phyloP scores from a whole-genome alignment of 2,888 invertebrate species.

The Drosophila antonietae region DNA sequence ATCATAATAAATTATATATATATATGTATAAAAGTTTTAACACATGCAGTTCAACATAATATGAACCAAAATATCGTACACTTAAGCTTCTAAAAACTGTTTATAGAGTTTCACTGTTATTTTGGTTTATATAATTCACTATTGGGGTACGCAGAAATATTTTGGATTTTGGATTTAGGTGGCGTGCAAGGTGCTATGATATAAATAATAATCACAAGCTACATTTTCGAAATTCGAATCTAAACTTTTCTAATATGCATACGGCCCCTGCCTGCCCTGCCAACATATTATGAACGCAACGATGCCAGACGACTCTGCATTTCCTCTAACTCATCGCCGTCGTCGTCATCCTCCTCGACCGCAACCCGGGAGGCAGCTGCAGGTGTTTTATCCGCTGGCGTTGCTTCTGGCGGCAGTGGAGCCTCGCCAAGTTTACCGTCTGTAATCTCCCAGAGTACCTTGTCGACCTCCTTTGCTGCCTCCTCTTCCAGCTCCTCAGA shows the following conservation, averaged over 20 bases:
- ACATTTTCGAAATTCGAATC: slow-evolving; percentile 32
- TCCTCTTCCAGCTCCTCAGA: slow-evolving; percentile 98
- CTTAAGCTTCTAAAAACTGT: slow-evolving; percentile 34
- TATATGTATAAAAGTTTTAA: slow-evolving; percentile 38
- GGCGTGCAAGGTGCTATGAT: slow-evolving; percentile 29
- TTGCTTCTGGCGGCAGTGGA: slow-evolving; percentile 91
- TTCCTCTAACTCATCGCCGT: slow-evolving; percentile 93
- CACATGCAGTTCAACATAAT: slow-evolving; percentile 46
- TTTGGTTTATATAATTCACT: slow-evolving; percentile 47
- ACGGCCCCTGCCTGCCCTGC: neutral
- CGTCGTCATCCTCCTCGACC: slow-evolving; percentile 86
- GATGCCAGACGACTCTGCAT: slow-evolving; percentile 96
- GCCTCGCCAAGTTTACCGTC: slow-evolving; percentile 96
- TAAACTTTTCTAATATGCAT: slow-evolving; percentile 22
- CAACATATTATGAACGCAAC: slow-evolving; percentile 89
- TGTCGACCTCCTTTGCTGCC: slow-evolving; percentile 96
- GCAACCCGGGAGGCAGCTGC: slow-evolving; percentile 85
- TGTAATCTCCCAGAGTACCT: slow-evolving; percentile 95
- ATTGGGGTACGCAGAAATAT: slow-evolving; percentile 12
- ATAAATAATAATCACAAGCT: slow-evolving; percentile 44
- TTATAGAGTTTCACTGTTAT: slow-evolving; percentile 31
- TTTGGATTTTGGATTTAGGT: slow-evolving; percentile 29
- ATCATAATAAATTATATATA: slow-evolving; percentile 65
- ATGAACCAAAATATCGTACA: slow-evolving; percentile 45
- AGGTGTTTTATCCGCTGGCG: slow-evolving; percentile 85